Evolutionary conservation across 2,797 vertebrate species (phyloP), one percentile per base, ranked within the genome.

Genomic region (Podargus strigoides): DNA sequence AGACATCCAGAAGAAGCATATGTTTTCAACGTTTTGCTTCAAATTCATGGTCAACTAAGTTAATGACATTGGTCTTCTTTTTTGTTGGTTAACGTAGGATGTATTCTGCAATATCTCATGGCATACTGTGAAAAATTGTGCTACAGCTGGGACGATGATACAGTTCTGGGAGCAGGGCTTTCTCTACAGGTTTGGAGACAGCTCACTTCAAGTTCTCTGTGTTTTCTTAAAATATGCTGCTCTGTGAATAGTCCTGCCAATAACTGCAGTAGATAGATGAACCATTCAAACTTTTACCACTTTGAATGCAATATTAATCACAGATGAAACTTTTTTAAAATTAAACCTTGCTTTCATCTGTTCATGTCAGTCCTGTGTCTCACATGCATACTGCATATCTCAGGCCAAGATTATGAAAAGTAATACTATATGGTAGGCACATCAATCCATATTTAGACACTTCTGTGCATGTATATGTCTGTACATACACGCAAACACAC

Each of bases 1-100:
- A 88, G 87, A 82, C 34, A 74, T 86, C n/a, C 34, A 85, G 67
- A 91, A 86, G 32, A 64, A 81, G 46, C 50, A 90, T 94, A 79
- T 17, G 62, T 52, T 95, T 90, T 90, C 74, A 78, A 69, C 22
- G 66, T 83, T 93, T 97, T 87, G 70, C 47, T 90, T 93, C 66
- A 68, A 74, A 87, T 95, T 93, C 50, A 41, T 56, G 83, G 90
- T 80, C 58, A 91, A 63, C 47, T 10, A 91, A 95, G 89, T 85
- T 91, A 92, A 90, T 75, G 56, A 46, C 50, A 90, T 11, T 52
- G 62, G 17, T 30, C 89, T 41, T 49, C 26, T n/a, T 55, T 36
- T 28, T 69, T 34, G 32, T 70, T 52, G 1, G 8, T 34, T 79
- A 64, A 76, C 2, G 2, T 41, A 63, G 23, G 22, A 70, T 55